Conservation (phyloP, 1,140 invertebrate species). For the Atopsyche davidsoni region DNA sequence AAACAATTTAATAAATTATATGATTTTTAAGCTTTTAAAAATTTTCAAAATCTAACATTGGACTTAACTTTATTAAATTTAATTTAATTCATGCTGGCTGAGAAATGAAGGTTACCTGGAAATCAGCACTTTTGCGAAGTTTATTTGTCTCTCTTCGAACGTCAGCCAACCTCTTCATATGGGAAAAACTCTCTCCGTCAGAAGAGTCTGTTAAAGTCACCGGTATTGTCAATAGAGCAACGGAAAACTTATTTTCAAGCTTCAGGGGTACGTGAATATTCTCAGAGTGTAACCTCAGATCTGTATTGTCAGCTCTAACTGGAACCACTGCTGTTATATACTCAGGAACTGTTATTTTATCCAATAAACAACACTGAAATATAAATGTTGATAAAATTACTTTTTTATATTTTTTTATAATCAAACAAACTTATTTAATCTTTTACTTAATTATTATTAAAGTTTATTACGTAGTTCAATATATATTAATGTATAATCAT, state of each 20-base stretch:
- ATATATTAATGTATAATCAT: too few species aligned
- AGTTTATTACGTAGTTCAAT: too few species aligned
- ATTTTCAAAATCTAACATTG: too few species aligned
- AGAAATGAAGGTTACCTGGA: too few species aligned
- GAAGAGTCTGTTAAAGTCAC: conserved; percentile 3
- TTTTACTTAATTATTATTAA: not conserved
- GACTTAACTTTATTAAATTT: too few species aligned
- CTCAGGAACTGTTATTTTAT: conserved; percentile 16
- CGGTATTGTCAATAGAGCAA: conserved; percentile 24
- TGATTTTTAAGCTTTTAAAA: too few species aligned
- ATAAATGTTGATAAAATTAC: not conserved
- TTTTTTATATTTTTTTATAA: not conserved
- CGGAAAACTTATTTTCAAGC: conserved; percentile 26
- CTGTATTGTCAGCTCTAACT: conserved; percentile 13
- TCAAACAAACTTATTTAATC: not conserved
- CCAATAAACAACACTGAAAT: conserved; percentile 18
- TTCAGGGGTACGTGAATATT: conserved; percentile 4
- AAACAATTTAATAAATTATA: too few species aligned
- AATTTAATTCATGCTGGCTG: too few species aligned
- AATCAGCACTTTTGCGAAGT: conserved; percentile 20
- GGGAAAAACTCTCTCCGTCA: not conserved
- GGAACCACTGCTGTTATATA: conserved; percentile 24
- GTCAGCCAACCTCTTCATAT: conserved; percentile 19
- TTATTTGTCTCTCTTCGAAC: conserved; percentile 17
- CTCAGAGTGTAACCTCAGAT: conserved; percentile 10